phyloP scores from a whole-genome alignment of 2,113 vertebrate species.

The Hyperopisus bebe region DNA sequence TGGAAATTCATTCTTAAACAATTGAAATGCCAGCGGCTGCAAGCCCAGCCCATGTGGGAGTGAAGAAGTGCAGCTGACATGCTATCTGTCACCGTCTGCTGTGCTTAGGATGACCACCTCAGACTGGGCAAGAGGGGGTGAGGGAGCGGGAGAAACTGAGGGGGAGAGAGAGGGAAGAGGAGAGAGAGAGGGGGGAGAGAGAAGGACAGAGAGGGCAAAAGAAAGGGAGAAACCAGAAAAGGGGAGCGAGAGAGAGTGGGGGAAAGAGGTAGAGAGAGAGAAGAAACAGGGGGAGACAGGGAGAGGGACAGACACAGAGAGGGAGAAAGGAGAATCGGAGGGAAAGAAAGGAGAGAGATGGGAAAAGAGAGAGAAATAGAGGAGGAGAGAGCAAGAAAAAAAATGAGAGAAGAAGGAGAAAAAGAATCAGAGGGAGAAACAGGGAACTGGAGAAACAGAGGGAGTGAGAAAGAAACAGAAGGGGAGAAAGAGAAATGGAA shows the following conservation, averaged over 20 bases:
- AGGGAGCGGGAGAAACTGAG: neutral
- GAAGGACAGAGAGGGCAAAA: neutral
- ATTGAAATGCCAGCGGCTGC: constrained; percentile 31
- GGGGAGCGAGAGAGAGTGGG: neutral
- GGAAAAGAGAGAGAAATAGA: neutral
- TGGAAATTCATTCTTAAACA: constrained; percentile 23
- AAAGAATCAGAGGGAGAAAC: neutral
- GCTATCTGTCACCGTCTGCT: constrained; percentile 45
- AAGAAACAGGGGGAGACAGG: neutral
- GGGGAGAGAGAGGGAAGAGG: neutral
- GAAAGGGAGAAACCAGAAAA: neutral
- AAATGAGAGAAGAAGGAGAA: neutral
- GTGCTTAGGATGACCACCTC: constrained; percentile 46
- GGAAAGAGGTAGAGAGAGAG: neutral
- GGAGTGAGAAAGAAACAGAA: neutral
- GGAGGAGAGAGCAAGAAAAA: neutral
- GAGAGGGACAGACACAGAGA: neutral
- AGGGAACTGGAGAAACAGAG: neutral
- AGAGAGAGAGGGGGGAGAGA: neutral
- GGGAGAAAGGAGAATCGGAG: neutral
- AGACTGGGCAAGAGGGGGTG: constrained; percentile 29
- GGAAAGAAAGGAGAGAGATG: neutral
- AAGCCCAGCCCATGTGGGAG: constrained; percentile 21
- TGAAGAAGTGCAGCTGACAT: constrained; percentile 13
- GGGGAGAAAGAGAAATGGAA: neutral